These are phyloP conservation scores for Phyllostomus hastatus DNA, from an alignment of 2,113 vertebrate genomes.

Conservation along the genomic window DNA sequence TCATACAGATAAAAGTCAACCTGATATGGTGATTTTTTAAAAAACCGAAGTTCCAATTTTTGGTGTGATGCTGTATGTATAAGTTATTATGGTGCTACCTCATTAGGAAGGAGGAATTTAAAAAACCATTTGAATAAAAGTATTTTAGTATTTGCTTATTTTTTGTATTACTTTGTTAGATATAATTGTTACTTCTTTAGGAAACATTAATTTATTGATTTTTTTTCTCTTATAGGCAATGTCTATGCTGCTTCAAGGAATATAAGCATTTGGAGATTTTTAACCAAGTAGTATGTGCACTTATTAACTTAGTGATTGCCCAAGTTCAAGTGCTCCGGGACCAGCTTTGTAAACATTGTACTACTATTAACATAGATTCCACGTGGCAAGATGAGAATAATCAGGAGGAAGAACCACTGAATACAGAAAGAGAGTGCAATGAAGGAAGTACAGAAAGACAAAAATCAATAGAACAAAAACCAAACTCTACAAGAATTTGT, in stretches of 20 bases:
- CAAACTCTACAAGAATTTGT: slow-evolving; percentile 78
- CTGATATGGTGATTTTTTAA: not conserved
- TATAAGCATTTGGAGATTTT: slow-evolving; percentile 99
- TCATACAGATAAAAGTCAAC: not conserved
- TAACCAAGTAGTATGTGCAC: slow-evolving; percentile 98
- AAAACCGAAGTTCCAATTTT: not conserved
- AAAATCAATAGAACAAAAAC: slow-evolving; percentile 80
- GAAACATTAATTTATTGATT: slow-evolving; percentile 42
- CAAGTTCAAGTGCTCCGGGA: slow-evolving; percentile 92
- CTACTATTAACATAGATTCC: slow-evolving; percentile 81
- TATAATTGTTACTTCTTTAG: not conserved
- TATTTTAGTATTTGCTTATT: slow-evolving; percentile 18
- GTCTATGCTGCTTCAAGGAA: slow-evolving; percentile 99
- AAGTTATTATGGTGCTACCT: not conserved
- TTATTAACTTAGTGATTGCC: slow-evolving; percentile 98
- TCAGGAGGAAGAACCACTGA: slow-evolving; percentile 90
- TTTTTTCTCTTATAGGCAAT: slow-evolving; percentile 87
- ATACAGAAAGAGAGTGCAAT: slow-evolving; percentile 92
- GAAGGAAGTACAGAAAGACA: slow-evolving; percentile 83
- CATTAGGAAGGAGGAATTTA: not conserved
- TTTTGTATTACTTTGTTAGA: not conserved
- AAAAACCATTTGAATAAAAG: not conserved
- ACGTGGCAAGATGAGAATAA: slow-evolving; percentile 87
- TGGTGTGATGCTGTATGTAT: not conserved
- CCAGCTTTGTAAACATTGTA: slow-evolving; percentile 88